phyloP scores from a whole-genome alignment of 2,113 vertebrate genomes.

The Apus apus region DNA sequence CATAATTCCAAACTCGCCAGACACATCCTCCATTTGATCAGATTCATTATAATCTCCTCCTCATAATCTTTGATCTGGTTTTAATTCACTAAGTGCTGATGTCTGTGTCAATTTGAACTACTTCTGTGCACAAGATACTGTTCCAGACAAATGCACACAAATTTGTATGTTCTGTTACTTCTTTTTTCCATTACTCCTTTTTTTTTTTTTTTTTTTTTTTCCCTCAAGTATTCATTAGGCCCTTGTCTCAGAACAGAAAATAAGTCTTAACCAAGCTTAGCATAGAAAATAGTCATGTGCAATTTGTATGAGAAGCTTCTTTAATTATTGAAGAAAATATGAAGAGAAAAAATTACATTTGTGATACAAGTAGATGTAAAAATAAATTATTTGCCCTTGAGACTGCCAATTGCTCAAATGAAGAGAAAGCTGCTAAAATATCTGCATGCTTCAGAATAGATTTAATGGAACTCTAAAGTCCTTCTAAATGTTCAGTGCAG shows the following conservation, averaged over 20 bases:
- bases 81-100: not conserved
- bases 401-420: not conserved
- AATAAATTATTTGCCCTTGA: not conserved
- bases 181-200: not conserved
- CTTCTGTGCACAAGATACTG: not conserved
- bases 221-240: not conserved
- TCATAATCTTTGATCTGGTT: not conserved
- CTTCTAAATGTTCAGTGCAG: not conserved
- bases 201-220: not conserved
- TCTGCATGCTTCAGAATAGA: not conserved
- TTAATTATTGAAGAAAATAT: not conserved
- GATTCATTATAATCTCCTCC: not conserved
- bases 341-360: not conserved
- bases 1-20: not conserved
- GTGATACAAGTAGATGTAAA: not conserved
- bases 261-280: not conserved
- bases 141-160: not conserved
- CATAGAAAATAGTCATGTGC: not conserved
- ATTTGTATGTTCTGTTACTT: not conserved
- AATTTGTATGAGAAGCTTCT: not conserved
- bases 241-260: not conserved
- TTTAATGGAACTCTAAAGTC: not conserved
- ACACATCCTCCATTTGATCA: not conserved
- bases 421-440: not conserved
- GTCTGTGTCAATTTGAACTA: not conserved